Evolutionary conservation across 2,888 invertebrate genomes (phyloP).

Genomic region (Germaria angustata): DNA sequence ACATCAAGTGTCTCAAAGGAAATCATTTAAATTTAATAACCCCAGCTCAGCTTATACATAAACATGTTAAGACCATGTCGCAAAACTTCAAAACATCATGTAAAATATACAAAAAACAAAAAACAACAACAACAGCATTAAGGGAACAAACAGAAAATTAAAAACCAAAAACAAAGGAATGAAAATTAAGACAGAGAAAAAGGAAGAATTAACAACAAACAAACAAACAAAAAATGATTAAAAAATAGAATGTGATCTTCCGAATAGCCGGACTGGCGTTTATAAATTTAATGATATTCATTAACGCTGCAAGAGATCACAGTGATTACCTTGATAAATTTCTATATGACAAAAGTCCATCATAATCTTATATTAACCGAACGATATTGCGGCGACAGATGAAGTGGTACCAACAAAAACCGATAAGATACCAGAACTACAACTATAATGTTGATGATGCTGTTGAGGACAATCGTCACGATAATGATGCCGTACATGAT

Average conservation of each 20-base stretch:
- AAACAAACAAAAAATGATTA: background rate
- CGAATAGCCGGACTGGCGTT: constrained; percentile 56
- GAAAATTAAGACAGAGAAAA: constrained; percentile 28
- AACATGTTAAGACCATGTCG: constrained; percentile 59
- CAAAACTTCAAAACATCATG: constrained; percentile 63
- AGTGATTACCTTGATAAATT: constrained; percentile 64
- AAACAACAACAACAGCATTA: background rate
- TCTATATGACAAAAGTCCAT: constrained; percentile 63
- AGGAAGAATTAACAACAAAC: constrained; percentile 25
- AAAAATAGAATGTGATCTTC: constrained; percentile 19
- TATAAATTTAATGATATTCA: constrained; percentile 63
- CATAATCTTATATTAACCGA: constrained; percentile 60
- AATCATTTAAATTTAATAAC: constrained; percentile 64
- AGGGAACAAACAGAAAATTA: background rate
- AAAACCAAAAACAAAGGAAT: constrained; percentile 25
- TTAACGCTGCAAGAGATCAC: constrained; percentile 63
- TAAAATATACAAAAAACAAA: background rate
- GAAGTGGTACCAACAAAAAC: constrained; percentile 56
- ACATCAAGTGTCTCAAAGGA: constrained; percentile 52
- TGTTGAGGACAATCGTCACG: background rate
- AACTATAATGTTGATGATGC: constrained; percentile 27
- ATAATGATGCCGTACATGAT: background rate
- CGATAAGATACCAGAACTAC: constrained; percentile 56
- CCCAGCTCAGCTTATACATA: constrained; percentile 50
- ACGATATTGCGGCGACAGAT: constrained; percentile 63